Evolutionary conservation across 2,888 invertebrate genomes (phyloP), one percentile per base, ranked within the genome.

Genomic region (Oscheius sp.): DNA sequence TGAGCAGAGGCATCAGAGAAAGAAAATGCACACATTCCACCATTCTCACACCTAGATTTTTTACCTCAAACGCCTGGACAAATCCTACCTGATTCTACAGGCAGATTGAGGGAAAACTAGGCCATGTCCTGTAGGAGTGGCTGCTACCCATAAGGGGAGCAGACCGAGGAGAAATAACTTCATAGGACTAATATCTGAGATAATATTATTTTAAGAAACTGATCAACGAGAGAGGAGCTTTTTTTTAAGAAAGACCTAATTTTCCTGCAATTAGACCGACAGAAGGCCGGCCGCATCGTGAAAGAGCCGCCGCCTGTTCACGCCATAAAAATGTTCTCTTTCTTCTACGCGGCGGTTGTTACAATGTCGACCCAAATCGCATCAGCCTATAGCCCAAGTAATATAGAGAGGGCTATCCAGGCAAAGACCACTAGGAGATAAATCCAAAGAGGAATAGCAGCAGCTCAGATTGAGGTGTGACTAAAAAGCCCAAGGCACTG

Each of bases 21-120:
- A 37, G 73, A 65, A 55, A 70, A 79, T 2, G 79, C 78, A 52
- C 81, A 81, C 45, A 77, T 81, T 20, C 81, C 81, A 20, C 81
- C 79, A 64, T 81, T 81, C 45, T 70, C 61, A 65, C 81, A 81
- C 17, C 57, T 69, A 20, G 25, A 52, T 31, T 39, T n/a, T 2
- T 2, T 15, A 5, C n/a, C n/a, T n/a, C n/a, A n/a, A n/a, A n/a
- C n/a, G n/a, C n/a, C n/a, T n/a, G 52, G 10, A 57, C 2, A 63
- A n/a, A 63, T 34, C 25, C 17, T 64, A 76, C 76, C 73, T 67
- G 67, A 77, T 72, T 69, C 42, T 73, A 66, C 77, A 77, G n/a
- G 45, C 29, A 3, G 73, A 67, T 57, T 77, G 77, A 17, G 73
- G 77, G 5, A 72, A 70, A 15, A 77, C 75, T 6, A 77, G 72